A percentile compares a stretch with the other conserved stretches of the same genome.
Evolutionary conservation across 2,797 vertebrate genomes (phyloP).

Genomic region (Phalloptychus januarius): DNA sequence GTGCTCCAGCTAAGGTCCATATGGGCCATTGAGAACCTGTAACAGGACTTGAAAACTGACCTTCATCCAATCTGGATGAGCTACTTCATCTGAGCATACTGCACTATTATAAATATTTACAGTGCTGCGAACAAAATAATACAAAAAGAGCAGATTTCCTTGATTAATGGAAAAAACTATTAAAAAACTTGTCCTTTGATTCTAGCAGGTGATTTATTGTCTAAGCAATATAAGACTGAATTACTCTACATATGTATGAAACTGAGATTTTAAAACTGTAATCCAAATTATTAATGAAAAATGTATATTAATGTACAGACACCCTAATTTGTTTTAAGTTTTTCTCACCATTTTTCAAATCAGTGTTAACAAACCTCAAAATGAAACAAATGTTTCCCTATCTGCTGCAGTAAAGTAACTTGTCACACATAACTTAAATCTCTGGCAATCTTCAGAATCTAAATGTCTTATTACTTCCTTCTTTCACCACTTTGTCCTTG

Average conservation of each 20-base stretch:
- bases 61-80: not conserved
- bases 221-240: not conserved
- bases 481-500: constrained; percentile 54
- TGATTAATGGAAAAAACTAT: not conserved
- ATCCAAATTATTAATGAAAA: not conserved
- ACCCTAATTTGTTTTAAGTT: not conserved
- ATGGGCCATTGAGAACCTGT: not conserved
- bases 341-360: not conserved
- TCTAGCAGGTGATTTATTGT: not conserved
- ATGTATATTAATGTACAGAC: not conserved
- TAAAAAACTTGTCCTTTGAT: not conserved
- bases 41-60: not conserved
- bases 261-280: not conserved
- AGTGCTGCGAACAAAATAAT: not conserved
- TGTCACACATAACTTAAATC: constrained; percentile 59
- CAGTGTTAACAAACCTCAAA: constrained; percentile 36
- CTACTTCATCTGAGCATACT: not conserved
- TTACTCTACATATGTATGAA: not conserved
- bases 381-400: constrained; percentile 35
- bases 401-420: constrained; percentile 56
- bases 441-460: constrained; percentile 61
- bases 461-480: constrained; percentile 68
- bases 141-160: too few relatives aligned
- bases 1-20: not conserved
- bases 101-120: not conserved